Base-by-base conservation (phyloP, 2,888 invertebrate genomes). In the Hypselothyrea guttata region DNA sequence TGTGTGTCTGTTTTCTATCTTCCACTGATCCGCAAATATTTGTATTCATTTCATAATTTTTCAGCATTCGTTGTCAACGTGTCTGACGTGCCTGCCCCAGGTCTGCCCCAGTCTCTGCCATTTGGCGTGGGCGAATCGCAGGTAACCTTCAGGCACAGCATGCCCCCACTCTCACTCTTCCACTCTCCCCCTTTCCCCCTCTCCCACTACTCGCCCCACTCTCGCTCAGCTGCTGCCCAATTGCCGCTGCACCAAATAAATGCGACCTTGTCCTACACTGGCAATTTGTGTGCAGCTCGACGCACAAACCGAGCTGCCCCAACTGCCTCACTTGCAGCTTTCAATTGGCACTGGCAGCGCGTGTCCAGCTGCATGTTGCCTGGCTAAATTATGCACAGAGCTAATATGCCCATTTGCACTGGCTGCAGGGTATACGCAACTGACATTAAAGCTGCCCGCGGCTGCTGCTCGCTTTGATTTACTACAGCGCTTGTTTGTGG, bases 221-320 rank as follows among this genome's bases (percentile, higher is more conserved):
- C 15, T 7, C n/a, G 37, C 53, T 15, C 27, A 12, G 16, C 42
- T 7, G 62, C 69, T 75, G 71, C 63, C 79, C 77, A 78, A 82
- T 78, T 77, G 77, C 59, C 66, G 64, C 59, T 77, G 84, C 82
- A 81, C 78, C 76, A 72, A 79, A 82, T 83, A 74, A 84, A 71
- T 59, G 83, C 79, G 84, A 82, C 82, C 82, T 82, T 82, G 82
- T 82, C 76, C 82, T 82, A 84, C 76, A 84, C 84, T 82, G 73
- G 62, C 73, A 84, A 78, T 78, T 78, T 73, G 73, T 71, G 67
- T 67, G 66, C 59, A 63, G 65, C 52, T 45, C 52, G 38, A 8
- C 9, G 15, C 15, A 15, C 3, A 3, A 4, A 13, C 13, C 13
- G 8, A 9, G 45, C 18, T 18, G 12, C 27, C 27, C 27, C 27